These are phyloP conservation scores for Cacoxenus indagator DNA, from an alignment of 2,888 invertebrate genomes.

Conservation along the genomic window DNA sequence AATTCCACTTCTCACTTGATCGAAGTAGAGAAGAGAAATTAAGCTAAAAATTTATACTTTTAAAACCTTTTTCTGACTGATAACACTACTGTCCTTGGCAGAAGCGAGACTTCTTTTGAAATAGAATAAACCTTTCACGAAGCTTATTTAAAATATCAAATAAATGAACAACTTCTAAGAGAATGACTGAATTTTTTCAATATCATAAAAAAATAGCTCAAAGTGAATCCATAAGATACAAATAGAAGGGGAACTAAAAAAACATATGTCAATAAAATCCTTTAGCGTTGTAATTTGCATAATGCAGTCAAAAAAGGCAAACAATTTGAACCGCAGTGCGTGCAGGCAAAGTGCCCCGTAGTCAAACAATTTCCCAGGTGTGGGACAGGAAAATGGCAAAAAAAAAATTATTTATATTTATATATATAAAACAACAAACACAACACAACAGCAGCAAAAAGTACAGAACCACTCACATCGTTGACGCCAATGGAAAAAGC, in stretches of 20 bases:
- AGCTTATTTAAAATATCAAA: too few relatives aligned
- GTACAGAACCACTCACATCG: too few relatives aligned
- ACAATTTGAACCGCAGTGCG: slow-evolving; percentile 38
- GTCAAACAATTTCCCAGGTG: slow-evolving; percentile 6
- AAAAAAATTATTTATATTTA: slow-evolving; percentile 20
- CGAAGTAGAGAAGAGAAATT: too few relatives aligned
- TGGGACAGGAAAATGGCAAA: slow-evolving; percentile 30
- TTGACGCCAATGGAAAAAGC: not conserved
- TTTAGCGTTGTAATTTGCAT: slow-evolving; percentile 56
- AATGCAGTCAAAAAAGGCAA: slow-evolving; percentile 66
- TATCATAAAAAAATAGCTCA: slow-evolving; percentile 22
- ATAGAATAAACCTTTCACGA: too few relatives aligned
- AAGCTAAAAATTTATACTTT: too few relatives aligned
- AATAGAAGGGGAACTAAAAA: slow-evolving; percentile 27
- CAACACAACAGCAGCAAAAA: slow-evolving; percentile 8
- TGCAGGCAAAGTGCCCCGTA: not conserved
- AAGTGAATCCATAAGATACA: slow-evolving; percentile 5
- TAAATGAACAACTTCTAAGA: not conserved
- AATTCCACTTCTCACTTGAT: too few relatives aligned
- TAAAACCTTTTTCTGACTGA: too few relatives aligned
- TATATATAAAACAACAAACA: too few relatives aligned
- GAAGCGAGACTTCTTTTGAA: too few relatives aligned
- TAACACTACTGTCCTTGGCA: too few relatives aligned
- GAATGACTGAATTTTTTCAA: slow-evolving; percentile 1
- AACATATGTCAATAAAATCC: slow-evolving; percentile 63